Conservation (phyloP, 2,113 vertebrate species). For the Lophura nycthemera region DNA sequence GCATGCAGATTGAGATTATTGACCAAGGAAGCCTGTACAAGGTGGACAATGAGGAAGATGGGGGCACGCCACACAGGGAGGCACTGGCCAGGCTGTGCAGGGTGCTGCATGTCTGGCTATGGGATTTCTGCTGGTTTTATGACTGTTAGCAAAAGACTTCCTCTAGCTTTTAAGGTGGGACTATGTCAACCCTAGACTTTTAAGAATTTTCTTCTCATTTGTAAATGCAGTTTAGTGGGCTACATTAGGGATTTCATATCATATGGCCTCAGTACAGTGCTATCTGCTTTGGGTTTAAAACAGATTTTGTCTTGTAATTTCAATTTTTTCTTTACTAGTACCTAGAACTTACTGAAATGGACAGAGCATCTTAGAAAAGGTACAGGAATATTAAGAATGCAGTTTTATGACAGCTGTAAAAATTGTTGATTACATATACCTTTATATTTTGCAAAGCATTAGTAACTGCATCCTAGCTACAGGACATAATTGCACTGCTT, state of each 20-base stretch:
- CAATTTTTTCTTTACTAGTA: not conserved
- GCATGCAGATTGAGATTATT: not conserved
- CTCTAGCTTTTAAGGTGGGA: not conserved
- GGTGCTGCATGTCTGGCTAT: fast-evolving
- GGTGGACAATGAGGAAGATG: not conserved
- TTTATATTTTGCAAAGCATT: constrained; percentile 35
- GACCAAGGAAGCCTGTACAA: not conserved
- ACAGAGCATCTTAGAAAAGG: not conserved
- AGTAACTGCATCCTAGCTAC: constrained; percentile 48
- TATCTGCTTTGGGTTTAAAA: not conserved
- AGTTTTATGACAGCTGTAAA: constrained; percentile 50
- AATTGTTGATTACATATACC: constrained; percentile 33
- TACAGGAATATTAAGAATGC: not conserved
- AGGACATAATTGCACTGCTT: constrained; percentile 41
- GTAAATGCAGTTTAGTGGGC: not conserved
- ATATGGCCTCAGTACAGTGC: fast-evolving
- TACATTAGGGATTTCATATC: not conserved
- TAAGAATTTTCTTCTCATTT: not conserved
- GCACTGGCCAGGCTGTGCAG: not conserved
- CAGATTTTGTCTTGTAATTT: not conserved
- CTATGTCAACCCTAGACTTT: not conserved
- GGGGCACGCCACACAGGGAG: no score
- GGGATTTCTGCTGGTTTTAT: not conserved
- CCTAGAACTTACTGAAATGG: not conserved
- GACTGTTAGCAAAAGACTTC: not conserved